Percentiles rank a stretch among this genome's conserved stretches.
Evolutionary conservation across 1,140 invertebrate species (phyloP).

Genomic region (Hetaerina americana): DNA sequence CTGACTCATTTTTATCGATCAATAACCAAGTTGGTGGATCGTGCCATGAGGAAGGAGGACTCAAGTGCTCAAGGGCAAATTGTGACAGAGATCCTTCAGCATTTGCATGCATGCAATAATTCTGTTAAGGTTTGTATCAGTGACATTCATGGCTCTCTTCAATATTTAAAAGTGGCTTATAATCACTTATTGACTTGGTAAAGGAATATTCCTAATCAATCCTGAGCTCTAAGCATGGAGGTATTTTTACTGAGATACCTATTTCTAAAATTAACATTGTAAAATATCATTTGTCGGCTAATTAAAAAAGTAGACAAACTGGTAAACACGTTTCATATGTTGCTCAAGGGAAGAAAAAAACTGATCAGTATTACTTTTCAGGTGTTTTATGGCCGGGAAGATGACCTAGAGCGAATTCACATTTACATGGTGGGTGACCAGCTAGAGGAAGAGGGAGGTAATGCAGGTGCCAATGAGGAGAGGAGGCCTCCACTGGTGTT

Average conservation of each 20-base stretch:
- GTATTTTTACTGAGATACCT: too few species aligned
- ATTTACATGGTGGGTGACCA: conserved; percentile 71
- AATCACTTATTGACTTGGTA: too few species aligned
- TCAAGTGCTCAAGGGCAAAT: conserved; percentile 86
- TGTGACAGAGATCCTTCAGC: conserved; percentile 90
- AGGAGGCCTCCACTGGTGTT: conserved; percentile 81
- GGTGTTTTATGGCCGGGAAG: conserved; percentile 89
- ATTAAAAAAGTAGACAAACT: too few species aligned
- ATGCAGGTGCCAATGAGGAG: background rate
- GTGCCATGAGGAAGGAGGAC: conserved; percentile 91
- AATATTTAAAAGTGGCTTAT: background rate
- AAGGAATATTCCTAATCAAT: too few species aligned
- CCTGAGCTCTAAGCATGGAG: too few species aligned
- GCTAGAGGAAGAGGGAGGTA: background rate
- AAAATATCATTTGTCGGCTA: too few species aligned
- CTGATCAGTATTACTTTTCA: too few species aligned
- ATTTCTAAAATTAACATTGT: too few species aligned
- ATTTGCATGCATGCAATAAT: conserved; percentile 91
- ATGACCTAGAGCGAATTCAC: conserved; percentile 67
- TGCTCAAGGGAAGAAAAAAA: background rate
- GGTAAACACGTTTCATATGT: background rate
- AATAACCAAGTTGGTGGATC: conserved; percentile 82
- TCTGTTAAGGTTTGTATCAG: conserved; percentile 57
- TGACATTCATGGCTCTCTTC: background rate
- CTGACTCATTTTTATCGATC: conserved; percentile 90